These are phyloP conservation scores for Tragelaphus oryx DNA, from an alignment of 2,797 vertebrate genomes.

Conservation along the genomic window DNA sequence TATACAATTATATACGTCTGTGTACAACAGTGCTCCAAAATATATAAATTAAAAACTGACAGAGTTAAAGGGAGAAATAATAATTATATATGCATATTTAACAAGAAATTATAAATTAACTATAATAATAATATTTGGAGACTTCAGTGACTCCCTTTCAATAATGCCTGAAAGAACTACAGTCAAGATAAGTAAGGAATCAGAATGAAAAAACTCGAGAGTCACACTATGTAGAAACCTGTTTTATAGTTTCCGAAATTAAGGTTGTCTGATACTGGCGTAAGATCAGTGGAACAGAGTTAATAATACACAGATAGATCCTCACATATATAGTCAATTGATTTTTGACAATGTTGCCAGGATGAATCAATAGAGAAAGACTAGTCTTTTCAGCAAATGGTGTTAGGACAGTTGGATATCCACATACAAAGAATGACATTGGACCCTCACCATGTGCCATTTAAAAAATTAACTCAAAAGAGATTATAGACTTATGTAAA, in stretches of 20 bases:
- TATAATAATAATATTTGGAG: neutral
- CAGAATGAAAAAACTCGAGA: neutral
- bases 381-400: neutral
- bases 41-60: neutral
- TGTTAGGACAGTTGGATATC: neutral
- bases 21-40: neutral
- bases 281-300: neutral
- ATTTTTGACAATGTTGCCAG: neutral
- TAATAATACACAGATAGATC: neutral
- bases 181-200: neutral
- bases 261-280: neutral
- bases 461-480: neutral
- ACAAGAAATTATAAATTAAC: neutral
- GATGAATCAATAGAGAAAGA: neutral
- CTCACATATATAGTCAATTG: neutral
- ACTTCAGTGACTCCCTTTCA: neutral
- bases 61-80: neutral
- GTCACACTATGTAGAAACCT: neutral
- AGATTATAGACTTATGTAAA: neutral
- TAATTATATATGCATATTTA: neutral
- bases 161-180: neutral
- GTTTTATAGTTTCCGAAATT: neutral
- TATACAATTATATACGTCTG: neutral
- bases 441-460: neutral
- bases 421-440: neutral